A percentile compares a stretch with the other conserved stretches of the same genome.
Conservation (phyloP, 2,113 vertebrate genomes). For the Boleophthalmus pectinirostris region DNA sequence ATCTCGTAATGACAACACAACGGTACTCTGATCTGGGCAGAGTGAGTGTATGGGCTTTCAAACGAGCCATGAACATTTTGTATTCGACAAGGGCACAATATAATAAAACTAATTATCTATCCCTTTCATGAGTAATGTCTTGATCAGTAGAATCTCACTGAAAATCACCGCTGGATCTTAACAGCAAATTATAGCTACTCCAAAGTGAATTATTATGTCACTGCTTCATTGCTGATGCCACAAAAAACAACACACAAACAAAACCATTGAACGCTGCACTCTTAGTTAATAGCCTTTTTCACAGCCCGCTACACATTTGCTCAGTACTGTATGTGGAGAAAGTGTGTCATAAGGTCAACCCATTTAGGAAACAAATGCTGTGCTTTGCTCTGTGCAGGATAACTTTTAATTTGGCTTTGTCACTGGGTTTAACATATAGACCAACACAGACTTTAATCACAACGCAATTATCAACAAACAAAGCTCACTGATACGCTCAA, state of each 20-base stretch:
- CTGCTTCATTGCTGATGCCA: background rate
- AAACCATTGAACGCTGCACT: background rate
- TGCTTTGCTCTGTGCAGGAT: background rate
- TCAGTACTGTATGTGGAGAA: background rate
- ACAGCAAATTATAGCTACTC: background rate
- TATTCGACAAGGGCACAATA: background rate
- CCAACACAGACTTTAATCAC: background rate
- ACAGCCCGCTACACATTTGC: background rate
- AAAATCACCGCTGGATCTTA: background rate
- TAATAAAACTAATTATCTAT: background rate
- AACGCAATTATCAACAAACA: slow-evolving; percentile 6
- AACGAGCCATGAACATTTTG: background rate
- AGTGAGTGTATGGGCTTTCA: background rate
- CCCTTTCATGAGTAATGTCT: background rate
- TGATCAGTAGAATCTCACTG: background rate
- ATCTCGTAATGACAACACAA: background rate
- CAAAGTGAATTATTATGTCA: background rate
- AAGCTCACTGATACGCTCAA: slow-evolving; percentile 3
- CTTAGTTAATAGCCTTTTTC: background rate
- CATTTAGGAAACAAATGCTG: slow-evolving; percentile 5
- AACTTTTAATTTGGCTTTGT: slow-evolving; percentile 5
- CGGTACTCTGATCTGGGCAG: too few relatives aligned
- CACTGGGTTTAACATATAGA: slow-evolving; percentile 3
- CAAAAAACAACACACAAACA: background rate
- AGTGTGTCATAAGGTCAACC: background rate